These are phyloP conservation scores for Tetramorium bicarinatum DNA, from an alignment of 2,888 invertebrate genomes.

Conservation along the genomic window DNA sequence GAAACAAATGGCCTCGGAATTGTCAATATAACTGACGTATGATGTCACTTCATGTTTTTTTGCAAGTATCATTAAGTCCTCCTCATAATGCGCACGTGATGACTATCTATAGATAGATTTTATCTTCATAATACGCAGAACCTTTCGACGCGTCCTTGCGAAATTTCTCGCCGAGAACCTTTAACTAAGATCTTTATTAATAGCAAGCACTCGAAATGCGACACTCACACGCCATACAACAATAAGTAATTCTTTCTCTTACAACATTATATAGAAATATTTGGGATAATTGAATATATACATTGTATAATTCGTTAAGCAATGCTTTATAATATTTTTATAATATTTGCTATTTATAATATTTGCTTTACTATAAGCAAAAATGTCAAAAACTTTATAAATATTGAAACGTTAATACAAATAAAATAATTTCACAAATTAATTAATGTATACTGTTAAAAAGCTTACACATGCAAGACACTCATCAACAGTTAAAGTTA, in stretches of 20 bases:
- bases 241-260: neutral
- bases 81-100: neutral
- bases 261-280: neutral
- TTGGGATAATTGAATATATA: neutral
- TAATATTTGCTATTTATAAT: no score
- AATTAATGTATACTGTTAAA: neutral
- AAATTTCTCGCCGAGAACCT: slow-evolving; percentile 18
- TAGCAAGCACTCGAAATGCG: neutral
- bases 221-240: neutral
- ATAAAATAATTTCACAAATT: neutral
- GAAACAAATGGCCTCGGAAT: neutral
- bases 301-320: neutral
- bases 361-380: neutral
- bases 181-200: slow-evolving; percentile 32
- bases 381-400: neutral
- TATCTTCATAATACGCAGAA: slow-evolving; percentile 31
- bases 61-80: slow-evolving; percentile 12
- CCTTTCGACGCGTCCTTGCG: slow-evolving; percentile 34
- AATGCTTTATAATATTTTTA: neutral
- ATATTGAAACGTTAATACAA: neutral
- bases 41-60: slow-evolving; percentile 43
- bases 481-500: neutral
- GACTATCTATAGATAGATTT: slow-evolving; percentile 19
- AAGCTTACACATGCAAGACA: neutral
- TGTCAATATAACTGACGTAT: slow-evolving; percentile 28